Conservation (phyloP, 2,888 invertebrate species). For the Phaedon cochleariae region DNA sequence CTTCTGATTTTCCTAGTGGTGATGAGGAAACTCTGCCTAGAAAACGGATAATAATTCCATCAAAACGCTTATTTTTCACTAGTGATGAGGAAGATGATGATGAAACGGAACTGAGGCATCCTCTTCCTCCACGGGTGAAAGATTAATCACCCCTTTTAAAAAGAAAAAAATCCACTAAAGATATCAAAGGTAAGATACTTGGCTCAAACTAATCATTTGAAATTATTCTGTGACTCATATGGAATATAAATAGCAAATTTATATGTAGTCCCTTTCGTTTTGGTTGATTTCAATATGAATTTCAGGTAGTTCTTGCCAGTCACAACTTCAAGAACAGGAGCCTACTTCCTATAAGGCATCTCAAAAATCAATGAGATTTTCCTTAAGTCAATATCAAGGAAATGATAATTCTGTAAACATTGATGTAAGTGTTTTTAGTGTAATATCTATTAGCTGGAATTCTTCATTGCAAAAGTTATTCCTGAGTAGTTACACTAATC, state of each 20-base stretch:
- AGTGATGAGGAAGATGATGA: conserved; percentile 7
- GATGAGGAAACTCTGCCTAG: conserved; percentile 1
- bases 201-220: neutral
- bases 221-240: neutral
- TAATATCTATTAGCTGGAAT: too few species aligned
- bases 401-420: too few species aligned
- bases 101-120: neutral
- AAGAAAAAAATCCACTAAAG: neutral
- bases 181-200: neutral
- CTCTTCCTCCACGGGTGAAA: neutral
- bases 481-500: neutral
- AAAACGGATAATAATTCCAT: neutral
- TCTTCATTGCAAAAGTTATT: neutral
- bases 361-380: too few species aligned
- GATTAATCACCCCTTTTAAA: neutral
- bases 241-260: too few species aligned
- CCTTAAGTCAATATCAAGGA: too few species aligned
- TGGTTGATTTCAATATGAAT: neutral
- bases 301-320: too few species aligned
- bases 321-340: too few species aligned
- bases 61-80: too few species aligned
- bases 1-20: conserved; percentile 6
- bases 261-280: neutral
- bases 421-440: too few species aligned
- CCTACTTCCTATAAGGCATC: too few species aligned